Percentiles rank a stretch among this genome's conserved stretches.
Conservation (phyloP, 2,797 vertebrate species). For the Halcyon smyrnensis region DNA sequence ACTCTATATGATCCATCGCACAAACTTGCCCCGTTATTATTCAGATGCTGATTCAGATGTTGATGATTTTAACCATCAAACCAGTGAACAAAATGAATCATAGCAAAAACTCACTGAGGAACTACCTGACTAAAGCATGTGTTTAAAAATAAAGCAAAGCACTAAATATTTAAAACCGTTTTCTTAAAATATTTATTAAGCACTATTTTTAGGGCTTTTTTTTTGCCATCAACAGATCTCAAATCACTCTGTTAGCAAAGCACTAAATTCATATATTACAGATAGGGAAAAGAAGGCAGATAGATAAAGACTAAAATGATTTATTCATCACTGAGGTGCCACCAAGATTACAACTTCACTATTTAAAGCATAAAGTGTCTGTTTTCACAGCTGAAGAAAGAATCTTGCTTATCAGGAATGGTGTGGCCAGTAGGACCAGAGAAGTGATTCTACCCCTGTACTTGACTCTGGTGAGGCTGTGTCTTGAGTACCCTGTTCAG, state of each 20-base stretch:
- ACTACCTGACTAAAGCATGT: accelerated
- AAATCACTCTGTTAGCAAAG: neutral
- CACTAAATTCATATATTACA: neutral
- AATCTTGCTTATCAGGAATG: neutral
- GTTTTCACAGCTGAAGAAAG: neutral
- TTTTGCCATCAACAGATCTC: neutral
- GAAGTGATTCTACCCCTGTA: too few species aligned
- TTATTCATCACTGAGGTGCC: neutral
- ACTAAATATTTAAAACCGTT: neutral
- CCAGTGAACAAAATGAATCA: neutral
- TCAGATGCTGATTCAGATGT: neutral
- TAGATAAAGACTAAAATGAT: neutral
- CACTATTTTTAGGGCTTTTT: neutral
- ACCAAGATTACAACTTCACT: neutral
- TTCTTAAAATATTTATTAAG: neutral
- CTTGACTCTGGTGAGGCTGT: too few species aligned
- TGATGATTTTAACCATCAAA: neutral
- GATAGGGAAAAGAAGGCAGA: neutral
- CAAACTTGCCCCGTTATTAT: neutral
- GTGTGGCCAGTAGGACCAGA: too few species aligned
- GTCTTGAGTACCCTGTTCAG: too few species aligned
- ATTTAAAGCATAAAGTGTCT: neutral
- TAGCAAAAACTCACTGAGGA: neutral
- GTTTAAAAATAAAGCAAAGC: neutral
- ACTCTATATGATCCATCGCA: neutral